phyloP scores from a whole-genome alignment of 1,140 invertebrate species.

The Cardiocondyla obscurior region DNA sequence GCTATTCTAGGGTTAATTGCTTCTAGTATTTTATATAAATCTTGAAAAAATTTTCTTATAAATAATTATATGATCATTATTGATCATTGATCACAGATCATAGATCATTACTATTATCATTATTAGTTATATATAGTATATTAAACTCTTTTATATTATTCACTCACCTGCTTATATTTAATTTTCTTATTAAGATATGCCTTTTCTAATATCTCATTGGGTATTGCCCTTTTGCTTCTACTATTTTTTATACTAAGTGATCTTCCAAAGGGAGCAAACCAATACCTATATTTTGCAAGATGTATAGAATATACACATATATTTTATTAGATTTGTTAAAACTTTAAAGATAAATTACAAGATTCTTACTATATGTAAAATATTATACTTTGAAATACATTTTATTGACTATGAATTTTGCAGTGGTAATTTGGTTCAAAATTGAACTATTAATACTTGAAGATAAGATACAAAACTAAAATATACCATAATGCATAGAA shows the following conservation, averaged over 20 bases:
- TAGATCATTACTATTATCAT: neutral
- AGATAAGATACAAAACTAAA: neutral
- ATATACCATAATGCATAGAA: neutral
- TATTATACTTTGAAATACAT: neutral
- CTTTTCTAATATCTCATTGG: slow-evolving; percentile 89
- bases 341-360: neutral
- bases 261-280: slow-evolving; percentile 90
- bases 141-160: neutral
- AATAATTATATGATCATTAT: neutral
- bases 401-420: neutral
- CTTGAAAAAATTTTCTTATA: neutral
- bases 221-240: slow-evolving; percentile 89
- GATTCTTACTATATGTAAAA: neutral
- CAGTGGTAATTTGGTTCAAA: neutral
- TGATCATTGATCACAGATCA: neutral
- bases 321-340: too few species aligned
- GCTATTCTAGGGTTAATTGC: too few species aligned
- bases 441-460: neutral
- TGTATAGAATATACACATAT: neutral
- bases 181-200: slow-evolving; percentile 88
- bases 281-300: slow-evolving; percentile 87
- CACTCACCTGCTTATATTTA: slow-evolving; percentile 89
- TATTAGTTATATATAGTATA: neutral
- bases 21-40: neutral
- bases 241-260: slow-evolving; percentile 91